These are phyloP conservation scores for Hecatera dysodea DNA, from an alignment of 2,888 invertebrate species.

Conservation along the genomic window DNA sequence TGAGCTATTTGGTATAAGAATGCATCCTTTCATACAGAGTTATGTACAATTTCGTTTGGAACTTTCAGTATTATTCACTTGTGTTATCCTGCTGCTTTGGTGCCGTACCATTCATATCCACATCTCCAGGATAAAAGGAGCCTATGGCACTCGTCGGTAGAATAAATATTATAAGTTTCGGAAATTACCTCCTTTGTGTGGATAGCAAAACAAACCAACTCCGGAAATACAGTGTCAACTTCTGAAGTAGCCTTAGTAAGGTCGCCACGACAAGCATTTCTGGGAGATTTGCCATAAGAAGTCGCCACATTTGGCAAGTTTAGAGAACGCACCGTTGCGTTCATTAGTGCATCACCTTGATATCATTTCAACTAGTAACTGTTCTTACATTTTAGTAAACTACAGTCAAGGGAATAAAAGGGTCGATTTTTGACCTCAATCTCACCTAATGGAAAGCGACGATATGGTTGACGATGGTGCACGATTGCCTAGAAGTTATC, in stretches of 20 bases:
- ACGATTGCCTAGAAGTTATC: too few species aligned
- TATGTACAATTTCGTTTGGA: not conserved
- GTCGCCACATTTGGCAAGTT: constrained; percentile 32
- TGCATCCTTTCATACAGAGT: not conserved
- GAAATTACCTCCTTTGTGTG: too few species aligned
- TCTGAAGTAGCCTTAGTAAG: constrained; percentile 9
- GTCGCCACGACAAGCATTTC: constrained; percentile 17
- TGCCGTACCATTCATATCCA: too few species aligned
- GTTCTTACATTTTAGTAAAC: constrained; percentile 7
- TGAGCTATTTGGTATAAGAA: not conserved
- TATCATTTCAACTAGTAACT: constrained; percentile 5
- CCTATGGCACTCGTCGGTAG: too few species aligned
- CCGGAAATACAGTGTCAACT: not conserved
- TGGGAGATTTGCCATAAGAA: constrained; percentile 41
- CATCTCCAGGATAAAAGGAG: not conserved
- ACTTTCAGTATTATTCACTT: too few species aligned
- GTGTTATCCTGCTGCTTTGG: not conserved
- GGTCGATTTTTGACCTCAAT: too few species aligned
- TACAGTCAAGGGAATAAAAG: not conserved
- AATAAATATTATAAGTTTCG: too few species aligned
- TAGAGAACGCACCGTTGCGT: not conserved
- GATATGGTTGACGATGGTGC: too few species aligned
- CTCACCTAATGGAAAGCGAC: too few species aligned
- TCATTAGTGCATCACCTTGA: constrained; percentile 30
- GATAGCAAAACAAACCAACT: not conserved